phyloP scores from a whole-genome alignment of 1,140 invertebrate species.

The Holotrichia oblita region DNA sequence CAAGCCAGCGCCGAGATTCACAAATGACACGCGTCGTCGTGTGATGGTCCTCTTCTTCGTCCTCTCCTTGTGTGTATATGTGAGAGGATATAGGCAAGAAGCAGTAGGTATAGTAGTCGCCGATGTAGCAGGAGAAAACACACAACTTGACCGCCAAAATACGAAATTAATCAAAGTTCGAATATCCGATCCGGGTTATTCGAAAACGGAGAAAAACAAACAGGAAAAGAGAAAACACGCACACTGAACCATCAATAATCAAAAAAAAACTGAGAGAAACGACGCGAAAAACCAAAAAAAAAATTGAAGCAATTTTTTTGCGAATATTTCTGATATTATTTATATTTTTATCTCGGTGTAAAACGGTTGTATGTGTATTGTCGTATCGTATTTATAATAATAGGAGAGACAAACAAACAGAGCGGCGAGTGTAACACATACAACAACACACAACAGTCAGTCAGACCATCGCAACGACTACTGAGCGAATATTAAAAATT shows the following conservation, averaged over 20 bases:
- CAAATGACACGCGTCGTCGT: conserved; percentile 49
- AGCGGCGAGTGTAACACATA: conserved; percentile 30
- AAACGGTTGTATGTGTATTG: background rate
- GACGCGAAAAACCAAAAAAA: background rate
- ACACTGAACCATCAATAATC: conserved; percentile 46
- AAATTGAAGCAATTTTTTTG: background rate
- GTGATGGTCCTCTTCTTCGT: conserved; percentile 13
- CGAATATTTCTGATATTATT: conserved; percentile 3
- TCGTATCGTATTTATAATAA: conserved; percentile 17
- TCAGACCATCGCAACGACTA: conserved; percentile 47
- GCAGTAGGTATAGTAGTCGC: conserved; percentile 2
- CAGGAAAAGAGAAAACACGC: conserved; percentile 37
- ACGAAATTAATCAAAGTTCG: conserved; percentile 41
- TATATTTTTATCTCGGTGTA: background rate
- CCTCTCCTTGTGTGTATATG: background rate
- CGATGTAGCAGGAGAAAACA: conserved; percentile 32
- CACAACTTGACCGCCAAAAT: conserved; percentile 51
- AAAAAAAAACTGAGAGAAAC: background rate
- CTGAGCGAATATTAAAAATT: conserved; percentile 61
- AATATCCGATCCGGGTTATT: conserved; percentile 39
- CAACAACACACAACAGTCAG: conserved; percentile 19
- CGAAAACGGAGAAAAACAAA: conserved; percentile 26
- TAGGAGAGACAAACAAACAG: conserved; percentile 28
- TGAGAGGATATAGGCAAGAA: background rate
- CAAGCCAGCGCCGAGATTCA: conserved; percentile 48